phyloP scores from a whole-genome alignment of 2,113 vertebrate genomes.

The Micronisus gabar region DNA sequence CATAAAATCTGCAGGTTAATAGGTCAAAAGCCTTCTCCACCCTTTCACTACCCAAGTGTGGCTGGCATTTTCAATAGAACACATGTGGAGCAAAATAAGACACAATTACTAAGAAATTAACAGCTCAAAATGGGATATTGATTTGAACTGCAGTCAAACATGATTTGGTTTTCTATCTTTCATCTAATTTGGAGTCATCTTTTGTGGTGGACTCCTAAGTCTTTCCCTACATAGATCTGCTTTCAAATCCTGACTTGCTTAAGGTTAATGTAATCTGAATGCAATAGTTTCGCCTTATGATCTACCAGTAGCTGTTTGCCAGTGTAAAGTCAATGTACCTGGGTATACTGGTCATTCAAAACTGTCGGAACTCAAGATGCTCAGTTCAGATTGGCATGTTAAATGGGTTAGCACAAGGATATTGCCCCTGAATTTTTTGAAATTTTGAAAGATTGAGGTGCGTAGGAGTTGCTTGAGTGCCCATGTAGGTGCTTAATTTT shows the following conservation, averaged over 20 bases:
- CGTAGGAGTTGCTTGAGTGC: not conserved
- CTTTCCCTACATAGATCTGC: not conserved
- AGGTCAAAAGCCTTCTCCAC: not conserved
- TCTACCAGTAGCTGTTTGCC: not conserved
- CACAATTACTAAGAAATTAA: slow-evolving; percentile 33
- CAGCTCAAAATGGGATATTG: slow-evolving; percentile 54
- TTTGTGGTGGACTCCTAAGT: not conserved
- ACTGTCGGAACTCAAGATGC: not conserved
- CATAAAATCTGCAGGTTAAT: slow-evolving; percentile 22
- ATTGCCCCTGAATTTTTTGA: not conserved
- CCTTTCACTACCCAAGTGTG: not conserved
- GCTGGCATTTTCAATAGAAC: slow-evolving; percentile 13
- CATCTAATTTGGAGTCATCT: not conserved
- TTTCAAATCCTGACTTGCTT: not conserved
- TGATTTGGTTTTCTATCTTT: slow-evolving; percentile 2
- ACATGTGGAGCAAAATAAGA: slow-evolving; percentile 30
- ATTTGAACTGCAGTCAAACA: slow-evolving; percentile 14
- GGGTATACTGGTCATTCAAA: not conserved
- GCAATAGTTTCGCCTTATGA: not conserved
- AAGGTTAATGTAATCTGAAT: not conserved
- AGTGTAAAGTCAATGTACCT: not conserved
- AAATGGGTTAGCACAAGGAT: not conserved
- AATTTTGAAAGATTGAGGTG: not conserved
- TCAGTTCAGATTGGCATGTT: not conserved
- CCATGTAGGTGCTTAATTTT: not conserved